Base-by-base conservation (phyloP, 1,140 invertebrate species). In the Oedothorax gibbosus region DNA sequence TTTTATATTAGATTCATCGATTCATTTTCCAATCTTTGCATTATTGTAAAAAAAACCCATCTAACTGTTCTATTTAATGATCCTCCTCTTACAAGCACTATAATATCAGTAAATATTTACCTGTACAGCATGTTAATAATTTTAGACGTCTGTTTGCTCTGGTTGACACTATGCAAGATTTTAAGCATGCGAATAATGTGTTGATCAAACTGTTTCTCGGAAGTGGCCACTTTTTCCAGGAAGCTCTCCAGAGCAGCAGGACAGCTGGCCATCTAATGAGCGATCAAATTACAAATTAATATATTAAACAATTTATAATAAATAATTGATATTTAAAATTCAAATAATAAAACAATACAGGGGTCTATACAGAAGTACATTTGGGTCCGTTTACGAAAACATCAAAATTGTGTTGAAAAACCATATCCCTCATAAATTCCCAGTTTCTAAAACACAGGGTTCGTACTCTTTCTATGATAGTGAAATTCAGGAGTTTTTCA, bases 111-210 rank as follows among this genome's bases (percentile, higher is more conserved):
- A 7, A 66, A 20, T 2, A 69, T 3, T 69, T 66, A 84, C 81
- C 81, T 75, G 62, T 84, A 84, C 0, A 76, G 54, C 81, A 84
- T 84, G 50, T 84, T 75, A 35, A 84, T 84, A 50, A 84, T 84
- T 75, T 76, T 84, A 18, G 81, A 84, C 0, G 81, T 75, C 20
- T 84, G 81, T 14, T 84, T 84, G 54, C 56, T 84, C 68, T 84
- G 81, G 53, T 84, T 62, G 18, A 84, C 81, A 84, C 51, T 76
- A 51, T 84, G 81, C 21, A 84, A 75, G 12, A 84, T 84, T n/a
- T 76, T 64, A 14, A 84, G 56, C 81, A 84, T 84, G n/a, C 72
- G 57, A 6, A 84, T 76, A 10, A 84, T 84, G 51, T 21, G 57
- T 65, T 84, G 18, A 57, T 84, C 81, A 76, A 84, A 84, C 56